Conservation (phyloP, 1,140 invertebrate genomes). For the Microvelia longipes region DNA sequence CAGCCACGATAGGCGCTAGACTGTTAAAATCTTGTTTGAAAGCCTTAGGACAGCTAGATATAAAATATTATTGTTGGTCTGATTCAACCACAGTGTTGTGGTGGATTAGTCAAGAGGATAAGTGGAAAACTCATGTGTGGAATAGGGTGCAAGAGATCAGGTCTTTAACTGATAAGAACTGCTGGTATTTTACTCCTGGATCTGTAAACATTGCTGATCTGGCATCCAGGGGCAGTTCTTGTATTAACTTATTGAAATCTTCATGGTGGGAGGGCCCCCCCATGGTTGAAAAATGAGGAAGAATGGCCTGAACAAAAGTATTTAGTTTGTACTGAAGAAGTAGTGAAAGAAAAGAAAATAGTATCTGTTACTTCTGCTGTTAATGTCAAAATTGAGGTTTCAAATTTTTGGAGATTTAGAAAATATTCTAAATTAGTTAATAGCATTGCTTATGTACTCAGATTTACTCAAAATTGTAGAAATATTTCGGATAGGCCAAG, state of each 20-base stretch:
- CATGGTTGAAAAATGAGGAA: conserved; percentile 20
- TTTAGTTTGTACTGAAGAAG: too few species aligned
- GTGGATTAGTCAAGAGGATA: conserved; percentile 5
- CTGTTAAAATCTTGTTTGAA: conserved; percentile 9
- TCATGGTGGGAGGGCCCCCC: conserved; percentile 30
- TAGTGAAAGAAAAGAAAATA: too few species aligned
- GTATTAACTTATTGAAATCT: conserved; percentile 22
- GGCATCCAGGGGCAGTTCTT: conserved; percentile 27
- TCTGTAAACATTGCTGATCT: conserved; percentile 23
- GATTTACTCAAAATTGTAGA: too few species aligned
- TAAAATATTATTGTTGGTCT: neutral
- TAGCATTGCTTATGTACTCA: too few species aligned
- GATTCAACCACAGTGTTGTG: conserved; percentile 3
- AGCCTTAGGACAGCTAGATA: neutral
- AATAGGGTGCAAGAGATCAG: neutral
- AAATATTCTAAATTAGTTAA: too few species aligned
- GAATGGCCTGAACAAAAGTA: too few species aligned
- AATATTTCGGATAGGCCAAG: too few species aligned
- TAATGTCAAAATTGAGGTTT: too few species aligned
- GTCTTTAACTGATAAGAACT: neutral
- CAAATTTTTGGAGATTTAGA: too few species aligned
- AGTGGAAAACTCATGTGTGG: neutral
- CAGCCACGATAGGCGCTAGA: conserved; percentile 26
- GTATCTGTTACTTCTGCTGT: too few species aligned
- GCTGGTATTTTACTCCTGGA: conserved; percentile 5